Base-by-base conservation (phyloP, 2,888 invertebrate genomes). In the Tachina grossa region DNA sequence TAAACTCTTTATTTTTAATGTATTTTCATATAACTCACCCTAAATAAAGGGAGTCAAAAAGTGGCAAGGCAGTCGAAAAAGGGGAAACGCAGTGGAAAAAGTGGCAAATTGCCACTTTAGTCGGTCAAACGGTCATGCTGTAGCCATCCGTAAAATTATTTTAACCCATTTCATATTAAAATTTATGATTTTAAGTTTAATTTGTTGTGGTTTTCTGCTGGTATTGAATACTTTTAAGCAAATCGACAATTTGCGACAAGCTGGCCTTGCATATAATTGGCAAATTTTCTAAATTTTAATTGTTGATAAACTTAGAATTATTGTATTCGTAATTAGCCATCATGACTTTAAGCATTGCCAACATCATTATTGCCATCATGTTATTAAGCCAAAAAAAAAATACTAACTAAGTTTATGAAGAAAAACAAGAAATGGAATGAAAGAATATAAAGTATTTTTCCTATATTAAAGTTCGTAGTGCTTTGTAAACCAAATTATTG, bases 171-270 rank as follows among this genome's bases (percentile, higher is more conserved):
- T 82, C 31, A 65, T 57, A 65, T 76, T 71, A 49, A 71, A 82
- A 76, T 71, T 71, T 75, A 69, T 82, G 76, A 80, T 81, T 81
- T 74, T 74, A 19, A 75, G 74, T 65, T 83, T 71, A 82, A 85
- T 85, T 85, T 85, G 79, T 79, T 85, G 85, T 76, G 82, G 83
- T 78, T 76, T 59, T 13, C 63, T 47, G 13, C 72, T 59, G 59
- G 65, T 45, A 65, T n/a, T 31, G 53, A 19, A 55, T 51, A 53
- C 1, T 57, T 14, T 39, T 11, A 43, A 68, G 51, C 14, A 49
- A 83, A 71, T 57, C 19, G 22, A 31, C 61, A 78, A 57, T 13
- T 31, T 11, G 11, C 51, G 65, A 65, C 55, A 45, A 65, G 65
- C 11, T 14, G 68, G 47, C 63, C 53, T 72, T 72, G 71, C 55